phyloP scores from a whole-genome alignment of 2,797 vertebrate genomes.

The Balearica regulorum region DNA sequence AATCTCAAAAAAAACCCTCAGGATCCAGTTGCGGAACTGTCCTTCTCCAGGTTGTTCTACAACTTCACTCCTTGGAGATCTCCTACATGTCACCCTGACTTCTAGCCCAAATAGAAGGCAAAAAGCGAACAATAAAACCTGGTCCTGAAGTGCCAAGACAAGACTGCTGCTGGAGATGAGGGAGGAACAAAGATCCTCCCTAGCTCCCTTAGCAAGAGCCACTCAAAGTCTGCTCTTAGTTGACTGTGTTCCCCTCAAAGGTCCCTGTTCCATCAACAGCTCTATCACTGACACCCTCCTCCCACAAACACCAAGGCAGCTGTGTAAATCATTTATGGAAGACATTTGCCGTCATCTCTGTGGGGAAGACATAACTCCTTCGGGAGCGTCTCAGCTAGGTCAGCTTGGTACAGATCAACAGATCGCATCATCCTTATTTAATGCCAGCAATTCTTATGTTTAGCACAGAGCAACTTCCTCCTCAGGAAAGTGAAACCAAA shows the following conservation, averaged over 20 bases:
- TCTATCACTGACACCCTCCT: too few species aligned
- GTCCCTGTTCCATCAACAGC: not conserved
- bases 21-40: not conserved
- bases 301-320: too few species aligned
- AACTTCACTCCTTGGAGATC: not conserved
- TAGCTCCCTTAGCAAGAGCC: not conserved
- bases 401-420: not conserved
- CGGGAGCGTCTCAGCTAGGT: not conserved
- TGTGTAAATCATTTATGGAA: not conserved
- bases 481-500: not conserved
- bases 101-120: not conserved
- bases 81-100: not conserved
- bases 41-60: not conserved
- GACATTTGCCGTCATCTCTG: not conserved
- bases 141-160: not conserved
- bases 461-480: not conserved
- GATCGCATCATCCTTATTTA: not conserved
- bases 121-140: not conserved
- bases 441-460: not conserved
- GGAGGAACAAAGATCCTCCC: not conserved
- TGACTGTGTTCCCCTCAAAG: not conserved
- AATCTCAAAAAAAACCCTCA: not conserved
- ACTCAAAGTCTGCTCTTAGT: not conserved
- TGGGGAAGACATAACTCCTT: not conserved
- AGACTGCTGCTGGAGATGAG: not conserved